Evolutionary conservation across 1,140 invertebrate genomes (phyloP).

Genomic region (Diorhabda elongata): DNA sequence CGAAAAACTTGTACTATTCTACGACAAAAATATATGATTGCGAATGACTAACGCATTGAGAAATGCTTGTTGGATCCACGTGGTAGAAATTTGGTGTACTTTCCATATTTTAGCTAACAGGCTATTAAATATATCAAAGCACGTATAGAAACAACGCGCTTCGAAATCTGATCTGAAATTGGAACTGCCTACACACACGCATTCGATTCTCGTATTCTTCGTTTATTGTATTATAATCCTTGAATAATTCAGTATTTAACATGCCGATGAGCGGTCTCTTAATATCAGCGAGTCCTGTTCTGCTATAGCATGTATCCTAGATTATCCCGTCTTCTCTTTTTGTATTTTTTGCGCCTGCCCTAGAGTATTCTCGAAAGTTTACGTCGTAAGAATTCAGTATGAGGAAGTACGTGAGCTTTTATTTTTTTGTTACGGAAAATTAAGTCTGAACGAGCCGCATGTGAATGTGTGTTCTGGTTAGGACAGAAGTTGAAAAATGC

Average conservation of each 20-base stretch:
- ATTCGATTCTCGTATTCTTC: too few species aligned
- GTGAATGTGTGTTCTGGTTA: slow-evolving; percentile 1
- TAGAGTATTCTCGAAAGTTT: slow-evolving; percentile 1
- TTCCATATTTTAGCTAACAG: too few species aligned
- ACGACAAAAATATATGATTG: too few species aligned
- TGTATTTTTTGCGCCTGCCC: neutral
- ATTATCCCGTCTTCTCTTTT: neutral
- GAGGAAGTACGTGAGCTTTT: slow-evolving; percentile 1
- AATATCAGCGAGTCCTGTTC: neutral
- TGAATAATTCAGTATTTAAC: neutral
- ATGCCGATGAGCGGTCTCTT: neutral
- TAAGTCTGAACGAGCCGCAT: slow-evolving; percentile 1
- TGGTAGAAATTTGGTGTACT: too few species aligned
- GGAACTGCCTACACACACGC: too few species aligned
- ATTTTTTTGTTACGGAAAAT: slow-evolving; percentile 1
- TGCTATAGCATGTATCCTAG: neutral
- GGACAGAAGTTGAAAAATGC: slow-evolving; percentile 2
- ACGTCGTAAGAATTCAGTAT: neutral
- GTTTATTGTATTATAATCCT: neutral
- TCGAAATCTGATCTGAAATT: too few species aligned
- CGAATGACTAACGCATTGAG: too few species aligned
- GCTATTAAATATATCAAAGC: too few species aligned
- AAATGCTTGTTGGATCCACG: too few species aligned
- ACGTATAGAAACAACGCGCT: too few species aligned
- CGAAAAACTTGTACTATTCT: too few species aligned